Conservation (phyloP, 2,113 vertebrate species). For the Herpetotheres cachinnans region DNA sequence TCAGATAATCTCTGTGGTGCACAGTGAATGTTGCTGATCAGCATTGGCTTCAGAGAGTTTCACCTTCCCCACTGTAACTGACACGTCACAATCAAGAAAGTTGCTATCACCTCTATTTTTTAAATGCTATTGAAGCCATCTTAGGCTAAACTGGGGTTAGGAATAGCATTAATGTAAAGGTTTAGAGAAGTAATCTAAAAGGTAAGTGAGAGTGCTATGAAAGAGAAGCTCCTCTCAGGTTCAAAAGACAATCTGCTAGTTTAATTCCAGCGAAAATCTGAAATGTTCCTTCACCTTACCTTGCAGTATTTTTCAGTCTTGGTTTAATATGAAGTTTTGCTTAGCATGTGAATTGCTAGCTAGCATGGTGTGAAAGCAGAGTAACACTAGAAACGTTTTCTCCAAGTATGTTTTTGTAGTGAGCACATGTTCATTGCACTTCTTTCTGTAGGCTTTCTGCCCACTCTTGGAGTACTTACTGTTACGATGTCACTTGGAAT, state of each 20-base stretch:
- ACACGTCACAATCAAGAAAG: background rate
- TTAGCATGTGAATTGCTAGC: background rate
- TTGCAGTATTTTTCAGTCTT: background rate
- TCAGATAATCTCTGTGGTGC: rapidly evolving
- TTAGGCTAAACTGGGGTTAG: background rate
- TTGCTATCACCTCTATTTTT: background rate
- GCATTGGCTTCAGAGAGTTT: background rate
- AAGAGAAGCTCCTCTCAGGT: background rate
- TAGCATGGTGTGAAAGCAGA: background rate
- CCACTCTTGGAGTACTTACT: background rate
- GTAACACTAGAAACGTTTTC: background rate
- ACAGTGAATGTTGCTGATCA: background rate
- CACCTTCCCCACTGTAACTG: background rate
- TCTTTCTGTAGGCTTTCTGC: background rate
- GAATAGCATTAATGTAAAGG: background rate
- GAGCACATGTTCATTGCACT: background rate
- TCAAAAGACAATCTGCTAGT: background rate
- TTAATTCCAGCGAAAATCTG: background rate
- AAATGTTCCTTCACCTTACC: background rate
- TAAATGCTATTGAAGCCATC: background rate
- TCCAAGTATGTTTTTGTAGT: background rate
- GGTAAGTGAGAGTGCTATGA: background rate
- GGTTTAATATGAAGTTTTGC: background rate
- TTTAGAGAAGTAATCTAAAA: background rate
- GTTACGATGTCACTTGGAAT: background rate